Evolutionary conservation across 2,888 invertebrate species (phyloP), one percentile per base, ranked within the genome.

Genomic region (Andrena chrysosceles): DNA sequence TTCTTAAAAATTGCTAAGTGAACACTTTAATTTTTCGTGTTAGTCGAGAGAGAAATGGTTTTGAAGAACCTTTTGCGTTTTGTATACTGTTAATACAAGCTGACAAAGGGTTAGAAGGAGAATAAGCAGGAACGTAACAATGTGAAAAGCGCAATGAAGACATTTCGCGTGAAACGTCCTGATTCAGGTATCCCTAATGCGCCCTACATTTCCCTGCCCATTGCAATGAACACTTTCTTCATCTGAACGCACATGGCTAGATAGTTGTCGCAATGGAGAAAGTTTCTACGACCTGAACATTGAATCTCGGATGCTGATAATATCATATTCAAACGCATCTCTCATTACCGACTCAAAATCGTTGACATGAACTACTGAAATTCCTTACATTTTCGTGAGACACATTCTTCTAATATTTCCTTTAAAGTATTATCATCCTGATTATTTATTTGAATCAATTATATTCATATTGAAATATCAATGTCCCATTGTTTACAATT

Each of bases 161-260:
- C 77, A 52, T 78, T 75, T 62, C 35, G 42, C 20, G 62, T 62
- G 13, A 52, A 75, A 78, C 54, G 49, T 10, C 67, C 67, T 31
- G 76, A 76, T 76, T 78, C 78, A 76, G 68, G 54, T 68, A 54
- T 78, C 62, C 54, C 62, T 68, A 76, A 78, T 76, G 76, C 16
- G 72, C 31, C 52, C 52, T n/a, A 54, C 52, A 60, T 70, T 42
- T 42, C 60, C n/a, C 8, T 48, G 59, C 26, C 42, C 70, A 29
- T 68, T 76, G 67, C 76, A 76, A 76, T 23, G 60, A 76, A 68
- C 60, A 54, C 67, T 67, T 66, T 56, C 52, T 66, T 66, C 75
- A 56, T 31, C 59, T 70, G 59, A 42, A 48, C 59, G 42, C 59
- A 59, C 13, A 29, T 42, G 20, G 59, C 70, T 26, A 23, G 20